phyloP scores from a whole-genome alignment of 2,797 vertebrate species.

The Setipinna tenuifilis region DNA sequence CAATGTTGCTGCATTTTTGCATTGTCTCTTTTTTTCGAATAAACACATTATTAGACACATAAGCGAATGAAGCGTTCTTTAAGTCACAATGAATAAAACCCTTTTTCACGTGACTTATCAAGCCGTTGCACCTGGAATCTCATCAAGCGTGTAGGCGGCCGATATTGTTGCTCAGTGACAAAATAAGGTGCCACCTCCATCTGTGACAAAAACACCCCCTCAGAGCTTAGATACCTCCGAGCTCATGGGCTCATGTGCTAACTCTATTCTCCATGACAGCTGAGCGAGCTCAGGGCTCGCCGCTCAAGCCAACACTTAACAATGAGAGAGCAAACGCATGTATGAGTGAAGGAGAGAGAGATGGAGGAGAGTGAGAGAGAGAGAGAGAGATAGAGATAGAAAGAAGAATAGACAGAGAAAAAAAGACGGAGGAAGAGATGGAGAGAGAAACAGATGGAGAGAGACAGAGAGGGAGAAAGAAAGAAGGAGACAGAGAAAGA shows the following conservation, averaged over 20 bases:
- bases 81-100: conserved; percentile 22
- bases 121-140: conserved; percentile 39
- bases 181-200: conserved; percentile 25
- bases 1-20: background rate
- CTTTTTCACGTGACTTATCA: conserved; percentile 3
- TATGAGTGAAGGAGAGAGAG: background rate
- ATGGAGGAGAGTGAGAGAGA: background rate
- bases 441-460: background rate
- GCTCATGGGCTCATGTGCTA: conserved; percentile 20
- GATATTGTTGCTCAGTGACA: conserved; percentile 19
- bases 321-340: conserved; percentile 43
- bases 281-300: conserved; percentile 29
- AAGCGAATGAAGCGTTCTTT: background rate
- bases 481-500: background rate
- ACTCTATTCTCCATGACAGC: conserved; percentile 51
- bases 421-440: background rate
- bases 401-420: conserved; percentile 10
- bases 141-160: conserved; percentile 47
- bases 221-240: conserved; percentile 10
- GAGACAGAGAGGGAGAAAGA: too few relatives aligned
- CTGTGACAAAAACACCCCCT: conserved; percentile 26
- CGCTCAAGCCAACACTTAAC: conserved; percentile 55
- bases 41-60: background rate
- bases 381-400: conserved; percentile 18
- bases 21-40: conserved; percentile 7